Percentiles rank a stretch among this genome's conserved stretches.
Conservation (phyloP, 2,888 invertebrate genomes). For the Melanostoma scalare region DNA sequence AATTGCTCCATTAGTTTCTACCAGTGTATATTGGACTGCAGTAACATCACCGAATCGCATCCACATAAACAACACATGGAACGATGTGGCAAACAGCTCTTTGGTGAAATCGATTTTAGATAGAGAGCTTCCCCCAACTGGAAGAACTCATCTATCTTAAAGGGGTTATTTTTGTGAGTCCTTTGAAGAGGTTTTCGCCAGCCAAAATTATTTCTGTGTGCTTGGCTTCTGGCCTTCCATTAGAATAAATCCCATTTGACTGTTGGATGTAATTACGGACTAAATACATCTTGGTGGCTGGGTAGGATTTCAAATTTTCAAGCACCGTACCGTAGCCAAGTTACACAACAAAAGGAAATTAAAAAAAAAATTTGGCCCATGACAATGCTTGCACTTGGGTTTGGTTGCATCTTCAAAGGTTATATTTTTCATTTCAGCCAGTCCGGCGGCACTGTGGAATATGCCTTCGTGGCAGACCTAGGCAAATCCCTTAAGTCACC, state of each 20-base stretch:
- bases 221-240: constrained; percentile 49
- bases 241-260: constrained; percentile 53
- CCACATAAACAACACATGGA: constrained; percentile 37
- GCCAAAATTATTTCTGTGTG: constrained; percentile 17
- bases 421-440: constrained; percentile 36
- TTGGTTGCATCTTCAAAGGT: constrained; percentile 39
- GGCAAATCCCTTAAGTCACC: constrained; percentile 37
- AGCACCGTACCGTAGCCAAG: constrained; percentile 15
- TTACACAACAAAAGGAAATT: constrained; percentile 14
- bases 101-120: constrained; percentile 60
- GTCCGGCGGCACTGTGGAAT: constrained; percentile 31
- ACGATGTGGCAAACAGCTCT: constrained; percentile 57
- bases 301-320: constrained; percentile 28
- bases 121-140: constrained; percentile 9
- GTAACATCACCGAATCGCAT: constrained; percentile 8
- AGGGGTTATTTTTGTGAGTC: constrained; percentile 21
- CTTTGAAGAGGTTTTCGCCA: constrained; percentile 11
- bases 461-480: constrained; percentile 51
- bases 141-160: constrained; percentile 22
- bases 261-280: constrained; percentile 63
- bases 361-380: constrained; percentile 50
- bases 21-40: constrained; percentile 1
- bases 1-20: too few species aligned
- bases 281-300: constrained; percentile 50
- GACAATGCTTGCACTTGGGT: constrained; percentile 23